phyloP scores from a whole-genome alignment of 92 coral and sea anemone genomes.

The Ricordea florida region DNA sequence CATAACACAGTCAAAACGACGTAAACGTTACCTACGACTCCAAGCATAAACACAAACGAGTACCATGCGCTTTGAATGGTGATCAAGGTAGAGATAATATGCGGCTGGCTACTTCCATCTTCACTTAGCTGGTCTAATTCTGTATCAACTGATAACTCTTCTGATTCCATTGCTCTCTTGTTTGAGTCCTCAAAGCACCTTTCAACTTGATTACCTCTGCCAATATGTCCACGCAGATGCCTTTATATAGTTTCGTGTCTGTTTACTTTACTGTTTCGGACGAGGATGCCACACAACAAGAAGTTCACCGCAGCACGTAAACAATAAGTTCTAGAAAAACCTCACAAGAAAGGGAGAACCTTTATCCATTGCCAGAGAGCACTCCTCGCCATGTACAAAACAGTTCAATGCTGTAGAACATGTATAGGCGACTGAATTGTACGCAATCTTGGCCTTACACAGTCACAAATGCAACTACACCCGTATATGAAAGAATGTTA shows the following conservation, averaged over 20 bases:
- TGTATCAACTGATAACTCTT: background rate
- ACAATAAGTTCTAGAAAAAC: too few relatives aligned
- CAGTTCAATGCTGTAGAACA: too few relatives aligned
- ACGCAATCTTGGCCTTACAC: too few relatives aligned
- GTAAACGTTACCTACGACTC: constrained; percentile 76
- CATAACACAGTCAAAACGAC: constrained; percentile 64
- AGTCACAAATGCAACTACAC: too few relatives aligned
- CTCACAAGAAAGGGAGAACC: too few relatives aligned
- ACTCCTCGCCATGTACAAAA: too few relatives aligned
- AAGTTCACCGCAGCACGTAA: background rate
- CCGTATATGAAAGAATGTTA: too few relatives aligned
- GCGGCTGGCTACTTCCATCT: background rate
- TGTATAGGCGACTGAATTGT: too few relatives aligned
- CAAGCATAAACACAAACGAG: constrained; percentile 73
- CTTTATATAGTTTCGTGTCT: background rate
- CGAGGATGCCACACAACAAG: background rate
- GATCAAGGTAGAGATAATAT: constrained; percentile 27
- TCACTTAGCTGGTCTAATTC: background rate
- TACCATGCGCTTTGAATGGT: constrained; percentile 83
- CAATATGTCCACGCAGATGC: background rate
- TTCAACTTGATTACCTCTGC: background rate
- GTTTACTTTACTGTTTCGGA: background rate
- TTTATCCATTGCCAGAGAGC: too few relatives aligned
- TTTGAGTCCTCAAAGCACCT: background rate
- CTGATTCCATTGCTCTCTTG: constrained; percentile 30